These are phyloP conservation scores for Drosophila austrosaltans DNA, from an alignment of 2,888 invertebrate species.

Conservation along the genomic window DNA sequence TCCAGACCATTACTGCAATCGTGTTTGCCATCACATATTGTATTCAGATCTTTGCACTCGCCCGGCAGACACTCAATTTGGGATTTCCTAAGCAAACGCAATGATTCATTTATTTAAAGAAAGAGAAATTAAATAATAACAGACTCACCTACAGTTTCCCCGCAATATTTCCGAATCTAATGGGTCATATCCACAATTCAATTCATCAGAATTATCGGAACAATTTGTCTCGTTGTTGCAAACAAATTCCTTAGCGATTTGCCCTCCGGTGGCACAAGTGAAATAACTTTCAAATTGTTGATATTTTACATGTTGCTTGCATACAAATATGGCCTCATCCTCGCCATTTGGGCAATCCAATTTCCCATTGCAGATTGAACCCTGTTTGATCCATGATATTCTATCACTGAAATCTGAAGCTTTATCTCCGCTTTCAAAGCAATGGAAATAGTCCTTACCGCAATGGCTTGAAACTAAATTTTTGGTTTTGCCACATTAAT, in stretches of 20 bases:
- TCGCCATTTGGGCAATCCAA: slow-evolving; percentile 29
- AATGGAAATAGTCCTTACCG: background rate
- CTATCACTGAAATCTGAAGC: background rate
- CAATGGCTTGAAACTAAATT: slow-evolving; percentile 2
- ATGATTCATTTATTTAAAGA: background rate
- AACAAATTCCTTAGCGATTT: rapidly evolving
- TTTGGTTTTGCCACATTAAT: background rate
- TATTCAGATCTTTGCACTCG: rapidly evolving
- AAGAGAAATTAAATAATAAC: background rate
- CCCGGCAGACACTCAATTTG: background rate
- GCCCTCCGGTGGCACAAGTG: slow-evolving; percentile 32
- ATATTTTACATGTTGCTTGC: slow-evolving; percentile 16
- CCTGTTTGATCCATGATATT: background rate
- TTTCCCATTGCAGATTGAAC: slow-evolving; percentile 11
- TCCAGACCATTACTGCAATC: slow-evolving; percentile 39
- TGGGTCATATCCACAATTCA: background rate
- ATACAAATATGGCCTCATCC: slow-evolving; percentile 25
- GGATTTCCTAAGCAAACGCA: background rate
- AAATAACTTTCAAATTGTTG: background rate
- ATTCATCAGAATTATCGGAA: slow-evolving; percentile 26
- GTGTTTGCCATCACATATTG: slow-evolving; percentile 1
- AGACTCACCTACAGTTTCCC: background rate
- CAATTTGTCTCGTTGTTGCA: background rate
- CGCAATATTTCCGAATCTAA: background rate
- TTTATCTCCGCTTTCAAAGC: background rate